Evolutionary conservation across 2,797 vertebrate species (phyloP).

Genomic region (Centropyge bicolor): DNA sequence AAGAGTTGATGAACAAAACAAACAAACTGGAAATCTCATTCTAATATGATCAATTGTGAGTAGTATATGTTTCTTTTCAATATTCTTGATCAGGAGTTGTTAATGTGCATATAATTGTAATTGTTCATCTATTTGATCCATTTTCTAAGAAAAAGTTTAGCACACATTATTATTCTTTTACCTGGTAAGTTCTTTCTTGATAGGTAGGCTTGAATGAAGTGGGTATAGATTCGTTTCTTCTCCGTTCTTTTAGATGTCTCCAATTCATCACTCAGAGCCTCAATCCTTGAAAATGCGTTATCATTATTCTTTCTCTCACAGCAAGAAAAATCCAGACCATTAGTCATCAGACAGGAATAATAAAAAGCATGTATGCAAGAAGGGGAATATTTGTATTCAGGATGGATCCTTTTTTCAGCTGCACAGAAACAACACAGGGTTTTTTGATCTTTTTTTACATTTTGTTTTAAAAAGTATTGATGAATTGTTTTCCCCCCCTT

Average conservation of each 20-base stretch:
- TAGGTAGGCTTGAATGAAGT: conserved; percentile 58
- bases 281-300: conserved; percentile 34
- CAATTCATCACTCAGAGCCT: conserved; percentile 15
- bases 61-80: no score
- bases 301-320: neutral
- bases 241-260: neutral
- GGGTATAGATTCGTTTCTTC: conserved; percentile 36
- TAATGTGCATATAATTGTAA: neutral
- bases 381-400: neutral
- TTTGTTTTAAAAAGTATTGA: no score
- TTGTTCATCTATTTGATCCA: neutral
- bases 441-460: no score
- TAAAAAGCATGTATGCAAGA: neutral
- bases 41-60: neutral
- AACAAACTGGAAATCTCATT: neutral
- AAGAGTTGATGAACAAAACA: neutral
- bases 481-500: no score
- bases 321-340: neutral
- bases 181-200: conserved; percentile 52
- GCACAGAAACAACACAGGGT: no score
- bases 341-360: neutral
- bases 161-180: neutral
- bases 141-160: no score
- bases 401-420: no score
- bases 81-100: neutral